A percentile compares a stretch with the other conserved stretches of the same genome.
Evolutionary conservation across 1,140 invertebrate genomes (phyloP).

Genomic region (Trissolcus basalis): DNA sequence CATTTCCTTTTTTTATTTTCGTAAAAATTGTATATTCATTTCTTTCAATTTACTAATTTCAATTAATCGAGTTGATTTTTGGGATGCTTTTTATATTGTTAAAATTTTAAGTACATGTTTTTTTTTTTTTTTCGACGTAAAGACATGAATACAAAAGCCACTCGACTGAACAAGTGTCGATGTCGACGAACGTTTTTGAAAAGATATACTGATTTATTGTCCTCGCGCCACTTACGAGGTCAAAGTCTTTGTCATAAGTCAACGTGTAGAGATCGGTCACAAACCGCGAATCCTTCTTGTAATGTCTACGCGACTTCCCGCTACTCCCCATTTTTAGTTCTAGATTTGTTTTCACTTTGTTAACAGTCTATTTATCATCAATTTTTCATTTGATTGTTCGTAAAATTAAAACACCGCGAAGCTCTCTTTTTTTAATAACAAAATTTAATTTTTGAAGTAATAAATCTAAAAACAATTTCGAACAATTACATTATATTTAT

Average conservation of each 20-base stretch:
- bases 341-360: not conserved
- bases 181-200: conserved; percentile 35
- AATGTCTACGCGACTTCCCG: conserved; percentile 79
- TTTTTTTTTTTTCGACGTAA: not conserved
- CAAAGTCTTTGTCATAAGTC: conserved; percentile 84
- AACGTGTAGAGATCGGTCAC: conserved; percentile 89
- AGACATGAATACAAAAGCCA: conserved; percentile 11
- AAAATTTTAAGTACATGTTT: not conserved
- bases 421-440: no score
- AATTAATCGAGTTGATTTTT: no score
- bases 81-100: no score
- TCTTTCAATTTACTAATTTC: no score
- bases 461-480: no score
- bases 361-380: no score
- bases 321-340: conserved; percentile 68
- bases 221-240: conserved; percentile 65
- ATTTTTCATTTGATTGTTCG: no score
- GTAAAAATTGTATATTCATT: no score
- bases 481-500: no score
- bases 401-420: no score
- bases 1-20: no score
- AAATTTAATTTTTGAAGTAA: no score
- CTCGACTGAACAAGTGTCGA: conserved; percentile 37
- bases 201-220: conserved; percentile 31
- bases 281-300: conserved; percentile 90